Evolutionary conservation across 2,888 invertebrate genomes (phyloP).

Genomic region (Zele albiditarsus): DNA sequence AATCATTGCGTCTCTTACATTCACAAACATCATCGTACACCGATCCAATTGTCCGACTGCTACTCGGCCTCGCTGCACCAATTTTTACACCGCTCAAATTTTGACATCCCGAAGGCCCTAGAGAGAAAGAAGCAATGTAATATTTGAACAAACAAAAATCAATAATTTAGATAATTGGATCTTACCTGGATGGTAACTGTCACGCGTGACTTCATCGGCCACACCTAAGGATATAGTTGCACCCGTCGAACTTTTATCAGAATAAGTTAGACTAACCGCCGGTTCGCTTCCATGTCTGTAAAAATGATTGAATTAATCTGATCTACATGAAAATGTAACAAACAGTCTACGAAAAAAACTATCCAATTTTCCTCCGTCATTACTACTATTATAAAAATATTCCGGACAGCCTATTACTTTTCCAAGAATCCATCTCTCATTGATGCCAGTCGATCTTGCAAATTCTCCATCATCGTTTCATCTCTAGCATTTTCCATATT

Average conservation of each 20-base stretch:
- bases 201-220: slow-evolving; percentile 71
- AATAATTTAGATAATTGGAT: neutral
- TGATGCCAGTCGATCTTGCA: slow-evolving; percentile 72
- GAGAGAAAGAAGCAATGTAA: neutral
- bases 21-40: slow-evolving; percentile 56
- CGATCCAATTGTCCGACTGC: slow-evolving; percentile 51
- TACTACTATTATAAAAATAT: neutral
- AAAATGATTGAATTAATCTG: slow-evolving; percentile 35
- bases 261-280: slow-evolving; percentile 78
- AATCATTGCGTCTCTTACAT: slow-evolving; percentile 56
- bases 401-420: slow-evolving; percentile 64
- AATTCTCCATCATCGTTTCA: slow-evolving; percentile 69
- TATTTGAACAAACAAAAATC: neutral
- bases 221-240: slow-evolving; percentile 76
- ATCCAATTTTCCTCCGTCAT: neutral
- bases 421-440: slow-evolving; percentile 77
- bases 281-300: slow-evolving; percentile 76
- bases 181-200: slow-evolving; percentile 66
- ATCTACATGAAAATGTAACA: neutral
- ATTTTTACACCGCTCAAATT: slow-evolving; percentile 48
- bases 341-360: too few species aligned
- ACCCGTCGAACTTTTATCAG: slow-evolving; percentile 78
- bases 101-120: slow-evolving; percentile 65
- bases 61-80: slow-evolving; percentile 62
- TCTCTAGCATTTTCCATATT: slow-evolving; percentile 56